phyloP scores from a whole-genome alignment of 1,140 invertebrate species.

The Venturia canescens region DNA sequence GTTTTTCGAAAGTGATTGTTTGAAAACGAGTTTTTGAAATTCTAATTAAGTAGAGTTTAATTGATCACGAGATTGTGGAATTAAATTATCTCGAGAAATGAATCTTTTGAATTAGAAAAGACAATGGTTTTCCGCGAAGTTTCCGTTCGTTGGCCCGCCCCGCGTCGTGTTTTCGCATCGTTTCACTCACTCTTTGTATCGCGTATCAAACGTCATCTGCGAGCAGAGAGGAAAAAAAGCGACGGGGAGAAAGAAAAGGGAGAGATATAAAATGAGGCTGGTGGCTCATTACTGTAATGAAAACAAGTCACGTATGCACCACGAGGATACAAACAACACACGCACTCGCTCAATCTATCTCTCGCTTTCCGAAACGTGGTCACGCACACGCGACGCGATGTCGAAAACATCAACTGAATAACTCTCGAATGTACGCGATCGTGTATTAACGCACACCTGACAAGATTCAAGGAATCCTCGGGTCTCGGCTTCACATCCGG shows the following conservation, averaged over 20 bases:
- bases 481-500: neutral
- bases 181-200: constrained; percentile 3
- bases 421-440: neutral
- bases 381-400: constrained; percentile 31
- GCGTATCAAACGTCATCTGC: neutral
- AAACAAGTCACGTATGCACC: constrained; percentile 39
- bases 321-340: constrained; percentile 14
- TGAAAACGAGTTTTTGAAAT: too few relatives aligned
- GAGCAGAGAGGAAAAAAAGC: neutral
- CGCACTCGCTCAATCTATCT: neutral
- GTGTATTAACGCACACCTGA: neutral
- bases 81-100: neutral
- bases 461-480: neutral
- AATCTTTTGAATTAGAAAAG: constrained; percentile 20
- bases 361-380: constrained; percentile 5
- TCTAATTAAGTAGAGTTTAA: too few relatives aligned
- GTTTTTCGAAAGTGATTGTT: too few relatives aligned
- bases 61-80: too few relatives aligned
- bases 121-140: neutral
- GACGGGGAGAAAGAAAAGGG: neutral
- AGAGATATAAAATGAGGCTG: neutral
- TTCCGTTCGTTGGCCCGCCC: constrained; percentile 6
- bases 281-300: constrained; percentile 27
- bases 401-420: neutral
- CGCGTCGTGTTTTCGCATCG: constrained; percentile 14